Evolutionary conservation across 2,797 vertebrate species (phyloP).

Genomic region (Gymnoscopelus braueri): DNA sequence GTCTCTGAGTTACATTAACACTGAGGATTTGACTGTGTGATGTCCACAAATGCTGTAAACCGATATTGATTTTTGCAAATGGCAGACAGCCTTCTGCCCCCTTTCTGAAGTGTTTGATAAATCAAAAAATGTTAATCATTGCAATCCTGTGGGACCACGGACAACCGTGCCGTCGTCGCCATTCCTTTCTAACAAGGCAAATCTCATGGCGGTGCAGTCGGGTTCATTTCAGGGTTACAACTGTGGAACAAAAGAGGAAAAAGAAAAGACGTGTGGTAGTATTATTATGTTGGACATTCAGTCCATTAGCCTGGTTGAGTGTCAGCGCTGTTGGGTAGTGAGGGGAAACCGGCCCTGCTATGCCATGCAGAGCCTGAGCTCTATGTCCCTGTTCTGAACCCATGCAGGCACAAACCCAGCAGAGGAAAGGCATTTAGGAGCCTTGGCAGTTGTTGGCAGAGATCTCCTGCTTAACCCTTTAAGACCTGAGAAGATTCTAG

Average conservation of each 20-base stretch:
- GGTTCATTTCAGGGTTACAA: neutral
- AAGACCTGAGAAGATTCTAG: too few species aligned
- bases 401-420: constrained; percentile 24
- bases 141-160: neutral
- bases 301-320: constrained; percentile 12
- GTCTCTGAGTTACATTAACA: too few species aligned
- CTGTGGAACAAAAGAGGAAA: neutral
- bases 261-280: constrained; percentile 5
- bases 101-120: constrained; percentile 2
- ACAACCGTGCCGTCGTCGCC: neutral
- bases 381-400: constrained; percentile 50
- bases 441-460: constrained; percentile 32
- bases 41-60: constrained; percentile 2
- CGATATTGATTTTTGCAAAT: constrained; percentile 15
- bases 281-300: too few species aligned
- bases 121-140: constrained; percentile 6
- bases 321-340: constrained; percentile 9
- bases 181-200: constrained; percentile 15
- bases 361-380: constrained; percentile 33
- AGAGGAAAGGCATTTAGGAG: constrained; percentile 34
- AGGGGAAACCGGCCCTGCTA: constrained; percentile 24
- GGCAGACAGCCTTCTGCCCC: neutral
- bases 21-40: too few species aligned
- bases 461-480: constrained; percentile 26
- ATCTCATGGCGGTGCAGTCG: neutral